phyloP scores from a whole-genome alignment of 2,113 vertebrate genomes.

The Cervus canadensis region DNA sequence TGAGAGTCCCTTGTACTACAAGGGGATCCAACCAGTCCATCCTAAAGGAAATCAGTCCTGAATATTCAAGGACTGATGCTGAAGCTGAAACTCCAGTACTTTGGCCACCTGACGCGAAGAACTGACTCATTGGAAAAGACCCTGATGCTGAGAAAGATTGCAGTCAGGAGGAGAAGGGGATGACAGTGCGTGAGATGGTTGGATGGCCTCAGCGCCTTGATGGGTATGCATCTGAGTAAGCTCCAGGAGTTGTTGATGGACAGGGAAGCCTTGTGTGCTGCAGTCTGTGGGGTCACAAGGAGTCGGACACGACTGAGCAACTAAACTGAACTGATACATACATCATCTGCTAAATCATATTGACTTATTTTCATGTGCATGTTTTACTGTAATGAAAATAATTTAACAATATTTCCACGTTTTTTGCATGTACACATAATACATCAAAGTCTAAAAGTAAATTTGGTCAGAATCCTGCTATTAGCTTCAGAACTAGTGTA shows the following conservation, averaged over 20 bases:
- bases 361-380: not conserved
- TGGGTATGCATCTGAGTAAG: not conserved
- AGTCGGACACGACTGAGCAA: not conserved
- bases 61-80: not conserved
- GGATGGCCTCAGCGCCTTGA: not conserved
- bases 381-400: not conserved
- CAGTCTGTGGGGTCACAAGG: not conserved
- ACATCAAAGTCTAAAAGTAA: not conserved
- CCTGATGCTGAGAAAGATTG: not conserved
- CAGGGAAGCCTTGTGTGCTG: not conserved
- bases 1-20: not conserved
- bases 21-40: not conserved
- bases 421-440: not conserved
- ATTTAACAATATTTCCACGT: not conserved
- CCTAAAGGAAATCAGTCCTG: not conserved
- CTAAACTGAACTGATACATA: not conserved
- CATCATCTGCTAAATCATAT: not conserved
- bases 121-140: not conserved
- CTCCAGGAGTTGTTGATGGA: not conserved
- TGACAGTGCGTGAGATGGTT: not conserved
- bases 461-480: not conserved
- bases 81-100: not conserved
- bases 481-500: not conserved
- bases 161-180: not conserved
- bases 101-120: rapidly evolving